A percentile compares a stretch with the other conserved stretches of the same genome.
Evolutionary conservation across 2,797 vertebrate species (phyloP).

Genomic region (Protosalanx chinensis): DNA sequence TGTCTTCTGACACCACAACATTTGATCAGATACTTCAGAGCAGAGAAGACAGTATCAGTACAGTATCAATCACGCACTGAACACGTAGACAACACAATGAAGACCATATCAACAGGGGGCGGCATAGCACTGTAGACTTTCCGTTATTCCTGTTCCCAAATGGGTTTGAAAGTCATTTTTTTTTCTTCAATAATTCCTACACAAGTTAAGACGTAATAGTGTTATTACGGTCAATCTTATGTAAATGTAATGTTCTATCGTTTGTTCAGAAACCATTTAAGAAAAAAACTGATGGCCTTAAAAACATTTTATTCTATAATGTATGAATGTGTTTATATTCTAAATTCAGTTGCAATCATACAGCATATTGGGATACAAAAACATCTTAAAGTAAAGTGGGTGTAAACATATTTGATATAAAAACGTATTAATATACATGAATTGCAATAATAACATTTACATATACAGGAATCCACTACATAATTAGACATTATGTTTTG

Average conservation of each 20-base stretch:
- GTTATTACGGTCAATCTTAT: no score
- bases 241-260: background rate
- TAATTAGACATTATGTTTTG: constrained; percentile 15
- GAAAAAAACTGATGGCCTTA: background rate
- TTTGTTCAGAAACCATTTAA: no score
- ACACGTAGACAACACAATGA: background rate
- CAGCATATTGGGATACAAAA: constrained; percentile 44
- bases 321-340: background rate
- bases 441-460: constrained; percentile 27
- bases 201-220: background rate
- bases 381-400: background rate
- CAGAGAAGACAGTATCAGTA: no score
- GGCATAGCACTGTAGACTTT: constrained; percentile 4
- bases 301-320: background rate
- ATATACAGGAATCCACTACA: constrained; percentile 25
- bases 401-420: constrained; percentile 23
- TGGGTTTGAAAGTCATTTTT: background rate
- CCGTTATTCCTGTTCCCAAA: background rate
- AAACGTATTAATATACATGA: constrained; percentile 26
- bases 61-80: background rate
- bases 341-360: background rate
- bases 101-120: constrained; percentile 24
- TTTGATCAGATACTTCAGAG: no score
- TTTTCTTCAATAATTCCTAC: background rate
- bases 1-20: no score